These are phyloP conservation scores for Heliconius hermathena DNA, from an alignment of 1,140 invertebrate species.

Conservation along the genomic window DNA sequence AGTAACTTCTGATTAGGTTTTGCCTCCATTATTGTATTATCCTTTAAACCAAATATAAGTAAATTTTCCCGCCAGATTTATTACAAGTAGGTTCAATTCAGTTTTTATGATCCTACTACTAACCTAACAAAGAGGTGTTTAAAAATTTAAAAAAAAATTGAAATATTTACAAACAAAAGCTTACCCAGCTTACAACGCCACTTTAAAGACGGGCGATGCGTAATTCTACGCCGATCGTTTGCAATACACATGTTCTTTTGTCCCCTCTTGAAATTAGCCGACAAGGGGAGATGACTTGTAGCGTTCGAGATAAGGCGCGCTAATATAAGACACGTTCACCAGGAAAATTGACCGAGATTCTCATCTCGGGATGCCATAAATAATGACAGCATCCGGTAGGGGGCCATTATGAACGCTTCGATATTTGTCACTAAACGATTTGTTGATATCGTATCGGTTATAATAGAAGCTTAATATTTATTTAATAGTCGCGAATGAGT, in stretches of 20 bases:
- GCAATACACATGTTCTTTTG: constrained; percentile 37
- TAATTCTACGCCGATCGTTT: constrained; percentile 18
- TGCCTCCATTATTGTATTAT: too few species aligned
- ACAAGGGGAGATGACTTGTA: constrained; percentile 53
- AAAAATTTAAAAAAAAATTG: too few species aligned
- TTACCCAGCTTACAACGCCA: not conserved
- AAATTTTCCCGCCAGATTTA: too few species aligned
- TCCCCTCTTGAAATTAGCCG: constrained; percentile 46
- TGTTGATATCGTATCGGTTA: not conserved
- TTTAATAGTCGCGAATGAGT: too few species aligned
- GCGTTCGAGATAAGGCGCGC: constrained; percentile 45
- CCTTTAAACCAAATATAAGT: too few species aligned
- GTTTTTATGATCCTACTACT: too few species aligned
- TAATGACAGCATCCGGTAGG: constrained; percentile 32
- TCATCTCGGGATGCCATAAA: constrained; percentile 36
- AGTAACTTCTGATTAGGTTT: too few species aligned
- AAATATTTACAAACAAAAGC: not conserved
- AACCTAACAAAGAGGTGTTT: too few species aligned
- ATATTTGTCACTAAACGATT: constrained; percentile 17
- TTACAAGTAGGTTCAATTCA: too few species aligned
- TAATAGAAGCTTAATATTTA: too few species aligned
- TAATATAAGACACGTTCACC: constrained; percentile 42
- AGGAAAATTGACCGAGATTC: constrained; percentile 44
- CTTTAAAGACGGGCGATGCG: constrained; percentile 8
- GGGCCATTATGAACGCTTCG: constrained; percentile 14